phyloP scores from a whole-genome alignment of 2,888 invertebrate genomes.

The Cheilosia vernalis region DNA sequence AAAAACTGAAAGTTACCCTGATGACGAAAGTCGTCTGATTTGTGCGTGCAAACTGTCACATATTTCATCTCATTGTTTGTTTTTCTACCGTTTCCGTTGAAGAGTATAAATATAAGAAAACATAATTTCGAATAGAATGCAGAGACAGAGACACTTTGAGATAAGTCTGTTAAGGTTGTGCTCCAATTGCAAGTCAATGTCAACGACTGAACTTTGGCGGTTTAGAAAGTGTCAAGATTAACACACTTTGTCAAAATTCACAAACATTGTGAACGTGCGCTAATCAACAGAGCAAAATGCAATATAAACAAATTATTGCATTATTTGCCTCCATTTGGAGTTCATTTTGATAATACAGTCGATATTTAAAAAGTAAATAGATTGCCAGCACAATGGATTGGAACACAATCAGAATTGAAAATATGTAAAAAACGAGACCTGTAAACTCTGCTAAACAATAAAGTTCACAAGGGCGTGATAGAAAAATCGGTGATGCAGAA shows the following conservation, averaged over 20 bases:
- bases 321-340: neutral
- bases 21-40: neutral
- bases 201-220: constrained; percentile 7
- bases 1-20: neutral
- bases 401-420: neutral
- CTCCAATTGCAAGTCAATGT: constrained; percentile 8
- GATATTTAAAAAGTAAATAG: neutral
- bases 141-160: constrained; percentile 4
- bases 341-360: neutral
- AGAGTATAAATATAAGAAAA: neutral
- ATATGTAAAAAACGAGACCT: neutral
- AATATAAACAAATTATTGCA: neutral
- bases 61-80: neutral
- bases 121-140: neutral
- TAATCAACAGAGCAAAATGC: neutral
- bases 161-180: constrained; percentile 19
- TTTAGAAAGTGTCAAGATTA: neutral
- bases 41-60: neutral
- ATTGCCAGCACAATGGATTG: neutral
- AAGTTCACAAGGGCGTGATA: neutral
- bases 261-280: neutral
- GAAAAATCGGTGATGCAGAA: too few relatives aligned
- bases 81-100: neutral
- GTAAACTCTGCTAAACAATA: neutral
- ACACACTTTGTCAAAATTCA: neutral